phyloP scores from a whole-genome alignment of 64 coral and sea anemone genomes.

The Pocillopora damicornis region DNA sequence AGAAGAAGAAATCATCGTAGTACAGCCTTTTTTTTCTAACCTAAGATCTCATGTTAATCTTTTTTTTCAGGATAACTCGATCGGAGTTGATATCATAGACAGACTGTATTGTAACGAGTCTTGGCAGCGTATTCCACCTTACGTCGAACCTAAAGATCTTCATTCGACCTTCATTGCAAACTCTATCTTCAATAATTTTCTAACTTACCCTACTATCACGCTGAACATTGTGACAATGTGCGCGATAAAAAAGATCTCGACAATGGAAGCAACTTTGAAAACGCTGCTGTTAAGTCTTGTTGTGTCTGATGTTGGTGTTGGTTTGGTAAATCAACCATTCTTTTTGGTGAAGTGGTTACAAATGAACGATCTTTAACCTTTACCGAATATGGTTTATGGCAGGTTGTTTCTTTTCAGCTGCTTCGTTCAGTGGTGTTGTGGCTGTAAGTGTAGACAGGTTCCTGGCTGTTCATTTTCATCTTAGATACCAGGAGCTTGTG shows the following conservation, averaged over 20 bases:
- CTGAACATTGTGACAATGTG: slow-evolving; percentile 6
- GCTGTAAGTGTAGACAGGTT: not conserved
- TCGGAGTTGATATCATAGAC: too few species aligned
- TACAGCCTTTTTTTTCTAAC: too few species aligned
- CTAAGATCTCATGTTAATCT: too few species aligned
- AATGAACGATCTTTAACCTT: not conserved
- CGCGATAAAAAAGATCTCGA: not conserved
- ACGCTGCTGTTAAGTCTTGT: not conserved
- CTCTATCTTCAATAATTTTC: not conserved
- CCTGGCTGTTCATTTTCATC: not conserved
- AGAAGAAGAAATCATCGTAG: too few species aligned
- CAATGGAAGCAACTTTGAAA: not conserved
- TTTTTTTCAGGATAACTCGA: too few species aligned
- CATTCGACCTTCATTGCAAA: not conserved
- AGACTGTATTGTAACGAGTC: too few species aligned
- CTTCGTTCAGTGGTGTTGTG: slow-evolving; percentile 2
- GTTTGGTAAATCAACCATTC: not conserved
- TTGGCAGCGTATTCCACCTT: not conserved
- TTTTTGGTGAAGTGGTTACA: not conserved
- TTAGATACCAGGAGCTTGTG: slow-evolving; percentile 23
- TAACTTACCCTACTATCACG: not conserved
- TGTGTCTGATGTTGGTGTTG: slow-evolving; percentile 6
- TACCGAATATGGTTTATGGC: not conserved
- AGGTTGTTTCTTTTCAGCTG: not conserved
- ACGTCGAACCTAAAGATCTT: not conserved